These are phyloP conservation scores for Cairina moschata DNA, from an alignment of 2,113 vertebrate species.

Conservation along the genomic window DNA sequence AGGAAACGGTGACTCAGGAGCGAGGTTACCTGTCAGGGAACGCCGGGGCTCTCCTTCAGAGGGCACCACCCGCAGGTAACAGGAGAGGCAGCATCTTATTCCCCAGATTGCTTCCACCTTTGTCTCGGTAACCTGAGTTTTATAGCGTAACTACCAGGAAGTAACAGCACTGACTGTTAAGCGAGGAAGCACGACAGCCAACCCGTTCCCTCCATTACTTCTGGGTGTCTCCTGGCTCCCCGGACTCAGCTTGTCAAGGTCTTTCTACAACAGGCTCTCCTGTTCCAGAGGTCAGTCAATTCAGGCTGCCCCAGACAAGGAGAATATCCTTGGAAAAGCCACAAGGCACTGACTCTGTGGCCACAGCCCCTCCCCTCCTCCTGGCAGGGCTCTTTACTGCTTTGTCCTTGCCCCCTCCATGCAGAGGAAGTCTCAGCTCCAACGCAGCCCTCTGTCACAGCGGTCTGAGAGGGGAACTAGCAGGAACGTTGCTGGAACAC, in stretches of 20 bases:
- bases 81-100: background rate
- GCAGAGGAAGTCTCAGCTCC: background rate
- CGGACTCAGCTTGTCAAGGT: background rate
- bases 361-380: background rate
- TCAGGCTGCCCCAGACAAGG: background rate
- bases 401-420: background rate
- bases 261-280: background rate
- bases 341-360: rapidly evolving
- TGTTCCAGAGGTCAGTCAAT: background rate
- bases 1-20: background rate
- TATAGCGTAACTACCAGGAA: background rate
- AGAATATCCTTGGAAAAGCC: background rate
- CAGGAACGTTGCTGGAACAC: background rate
- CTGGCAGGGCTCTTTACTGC: background rate
- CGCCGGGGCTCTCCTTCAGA: background rate
- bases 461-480: background rate
- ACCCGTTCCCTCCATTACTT: background rate
- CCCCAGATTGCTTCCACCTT: background rate
- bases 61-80: background rate
- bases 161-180: background rate
- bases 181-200: background rate
- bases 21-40: background rate
- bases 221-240: background rate
- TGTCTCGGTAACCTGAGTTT: background rate
- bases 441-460: background rate